These are phyloP conservation scores for Microplitis mediator DNA, from an alignment of 1,140 invertebrate genomes.

Conservation along the genomic window DNA sequence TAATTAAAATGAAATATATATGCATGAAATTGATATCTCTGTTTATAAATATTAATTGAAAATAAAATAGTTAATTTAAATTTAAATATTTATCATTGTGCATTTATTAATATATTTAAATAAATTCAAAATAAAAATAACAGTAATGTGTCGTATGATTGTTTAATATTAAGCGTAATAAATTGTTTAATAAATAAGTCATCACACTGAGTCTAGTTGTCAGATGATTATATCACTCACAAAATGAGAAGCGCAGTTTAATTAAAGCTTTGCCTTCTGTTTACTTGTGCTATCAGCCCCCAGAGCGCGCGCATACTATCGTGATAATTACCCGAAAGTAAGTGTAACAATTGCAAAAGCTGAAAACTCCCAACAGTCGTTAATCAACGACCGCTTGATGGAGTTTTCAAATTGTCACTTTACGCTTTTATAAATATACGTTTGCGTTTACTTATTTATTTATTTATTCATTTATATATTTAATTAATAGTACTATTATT, in stretches of 20 bases:
- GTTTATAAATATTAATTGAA: no score
- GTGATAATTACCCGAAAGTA: slow-evolving; percentile 15
- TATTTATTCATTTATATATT: not conserved
- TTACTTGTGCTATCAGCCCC: slow-evolving; percentile 14
- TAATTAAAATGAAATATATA: no score
- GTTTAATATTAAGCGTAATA: not conserved
- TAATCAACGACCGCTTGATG: slow-evolving; percentile 3
- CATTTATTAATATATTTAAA: no score
- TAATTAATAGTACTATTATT: not conserved
- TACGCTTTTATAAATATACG: not conserved
- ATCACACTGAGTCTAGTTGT: slow-evolving; percentile 2
- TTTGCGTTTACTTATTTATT: not conserved
- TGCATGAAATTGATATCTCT: no score
- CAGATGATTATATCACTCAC: slow-evolving; percentile 13
- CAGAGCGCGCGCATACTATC: not conserved
- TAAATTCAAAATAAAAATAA: not conserved
- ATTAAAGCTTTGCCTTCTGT: slow-evolving; percentile 19
- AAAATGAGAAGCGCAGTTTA: slow-evolving; percentile 19
- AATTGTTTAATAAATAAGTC: slow-evolving; percentile 17
- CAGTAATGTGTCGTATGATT: not conserved
- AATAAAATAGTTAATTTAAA: no score
- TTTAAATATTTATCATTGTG: no score
- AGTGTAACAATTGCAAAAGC: not conserved
- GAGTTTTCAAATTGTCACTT: not conserved
- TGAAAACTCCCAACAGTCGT: slow-evolving; percentile 3